Evolutionary conservation across 2,888 invertebrate genomes (phyloP).

Genomic region (Euproctis similis): DNA sequence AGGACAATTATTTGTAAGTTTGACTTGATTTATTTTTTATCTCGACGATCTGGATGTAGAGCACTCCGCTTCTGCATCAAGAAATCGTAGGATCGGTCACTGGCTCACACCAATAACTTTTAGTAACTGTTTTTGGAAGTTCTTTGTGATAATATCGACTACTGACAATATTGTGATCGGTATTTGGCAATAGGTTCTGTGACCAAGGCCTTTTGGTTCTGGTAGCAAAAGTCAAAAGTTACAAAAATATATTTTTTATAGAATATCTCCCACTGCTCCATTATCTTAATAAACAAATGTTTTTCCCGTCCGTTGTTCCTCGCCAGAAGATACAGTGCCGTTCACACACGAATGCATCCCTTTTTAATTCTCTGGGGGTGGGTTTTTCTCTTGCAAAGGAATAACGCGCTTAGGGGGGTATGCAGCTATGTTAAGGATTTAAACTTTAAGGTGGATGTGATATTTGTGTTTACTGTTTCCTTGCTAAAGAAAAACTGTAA

Average conservation of each 20-base stretch:
- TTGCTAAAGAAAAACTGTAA: constrained; percentile 2
- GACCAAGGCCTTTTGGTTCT: too few species aligned
- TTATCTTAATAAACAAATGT: constrained; percentile 42
- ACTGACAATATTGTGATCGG: too few species aligned
- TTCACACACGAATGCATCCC: constrained; percentile 67
- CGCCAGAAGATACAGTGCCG: constrained; percentile 57
- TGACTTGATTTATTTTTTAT: too few species aligned
- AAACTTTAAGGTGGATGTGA: constrained; percentile 12
- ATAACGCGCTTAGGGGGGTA: constrained; percentile 32
- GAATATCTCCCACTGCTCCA: constrained; percentile 20
- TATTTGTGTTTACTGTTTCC: constrained; percentile 7
- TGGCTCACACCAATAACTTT: too few species aligned
- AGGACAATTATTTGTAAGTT: too few species aligned
- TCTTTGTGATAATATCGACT: too few species aligned
- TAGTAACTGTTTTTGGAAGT: too few species aligned
- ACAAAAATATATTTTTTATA: constrained; percentile 6
- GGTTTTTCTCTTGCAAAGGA: constrained; percentile 58
- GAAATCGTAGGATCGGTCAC: too few species aligned
- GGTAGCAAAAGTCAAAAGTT: too few species aligned
- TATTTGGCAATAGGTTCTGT: too few species aligned
- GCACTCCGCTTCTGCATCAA: too few species aligned
- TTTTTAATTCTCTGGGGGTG: constrained; percentile 57
- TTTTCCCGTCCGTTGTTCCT: constrained; percentile 61
- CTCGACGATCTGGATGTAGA: too few species aligned
- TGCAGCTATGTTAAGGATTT: constrained; percentile 19